Base-by-base conservation (phyloP, 2,113 vertebrate species). In the Narcine bancroftii region DNA sequence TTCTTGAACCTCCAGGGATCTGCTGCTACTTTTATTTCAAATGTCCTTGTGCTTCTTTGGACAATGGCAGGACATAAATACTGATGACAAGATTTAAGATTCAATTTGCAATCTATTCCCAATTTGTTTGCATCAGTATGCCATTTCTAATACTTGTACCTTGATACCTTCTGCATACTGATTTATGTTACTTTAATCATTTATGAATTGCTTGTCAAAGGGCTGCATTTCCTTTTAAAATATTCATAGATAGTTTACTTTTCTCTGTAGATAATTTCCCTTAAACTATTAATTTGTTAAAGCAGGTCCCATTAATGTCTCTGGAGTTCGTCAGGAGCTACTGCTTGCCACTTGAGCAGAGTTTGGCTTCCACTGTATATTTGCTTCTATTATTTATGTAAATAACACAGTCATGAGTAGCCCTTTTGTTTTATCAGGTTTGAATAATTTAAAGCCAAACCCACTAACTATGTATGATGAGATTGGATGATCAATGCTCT, bases 321-420 rank as follows among this genome's bases (percentile, higher is more conserved):
- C 63, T 42, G 85, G 56, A 9, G 17, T 36, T 36, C 36, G 39
- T 65, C 65, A 26, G 42, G 29, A 66, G 63, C 65, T 33, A 36
- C 21, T 24, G 0, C 66, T 47, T 69, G 39, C 65, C 21, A 33
- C 65, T 45, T 91, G 36, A 24, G 33, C 0, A 6, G 65, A 45
- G 3, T 5, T 26, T 7, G 39, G 47, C 36, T 3, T 69, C 7
- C 60, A 69, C 63, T 91, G 39, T 11, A 47, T 71, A 33, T 69
- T 91, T 91, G 63, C 89, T 71, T 66, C 56, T 26, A 91, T 91
- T 69, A 91, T 91, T 91, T 42, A 91, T 91, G 26, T 69, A 24
- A 66, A 45, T 47, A 21, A 42, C 85, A 65, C 36, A 91, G 36
- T 39, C 9, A 42, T 69, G 47, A 91, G 63, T 91, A 66, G 89